Conservation (phyloP, 2,113 vertebrate genomes). For the Pachyramphus minor region DNA sequence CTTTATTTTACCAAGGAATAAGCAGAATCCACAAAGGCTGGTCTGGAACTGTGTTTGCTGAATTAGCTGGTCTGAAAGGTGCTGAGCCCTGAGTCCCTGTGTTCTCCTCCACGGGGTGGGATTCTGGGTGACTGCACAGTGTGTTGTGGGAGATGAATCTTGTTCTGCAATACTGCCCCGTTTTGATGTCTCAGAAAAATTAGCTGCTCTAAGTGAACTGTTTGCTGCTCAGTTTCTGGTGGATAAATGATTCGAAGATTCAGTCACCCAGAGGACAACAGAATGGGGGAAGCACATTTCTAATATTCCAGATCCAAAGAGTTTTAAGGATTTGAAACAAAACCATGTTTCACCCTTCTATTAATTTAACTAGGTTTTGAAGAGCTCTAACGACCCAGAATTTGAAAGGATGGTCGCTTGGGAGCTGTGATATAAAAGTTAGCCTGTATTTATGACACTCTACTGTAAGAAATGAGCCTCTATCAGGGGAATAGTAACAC, state of each 20-base stretch:
- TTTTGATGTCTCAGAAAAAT: background rate
- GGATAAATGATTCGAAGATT: background rate
- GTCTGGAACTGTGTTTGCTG: background rate
- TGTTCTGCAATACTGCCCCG: background rate
- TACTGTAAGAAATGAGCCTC: background rate
- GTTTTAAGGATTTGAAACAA: slow-evolving; percentile 8
- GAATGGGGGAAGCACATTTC: background rate
- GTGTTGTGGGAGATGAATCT: background rate
- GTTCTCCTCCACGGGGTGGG: rapidly evolving
- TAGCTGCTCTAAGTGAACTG: background rate
- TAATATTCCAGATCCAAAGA: background rate
- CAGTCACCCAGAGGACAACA: background rate
- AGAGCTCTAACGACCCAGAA: background rate
- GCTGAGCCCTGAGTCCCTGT: background rate
- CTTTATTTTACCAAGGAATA: background rate
- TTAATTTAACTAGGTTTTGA: slow-evolving; percentile 26
- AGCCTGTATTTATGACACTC: background rate
- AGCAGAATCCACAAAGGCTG: background rate
- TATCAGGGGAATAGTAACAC: background rate
- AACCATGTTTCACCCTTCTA: background rate
- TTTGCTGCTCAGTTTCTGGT: background rate
- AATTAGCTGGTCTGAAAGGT: background rate
- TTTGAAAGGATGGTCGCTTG: background rate
- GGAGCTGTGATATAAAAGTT: slow-evolving; percentile 14
- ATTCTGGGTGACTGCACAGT: background rate